Conservation (phyloP, 2,113 vertebrate species). For the Tretioscincus oriximinensis region DNA sequence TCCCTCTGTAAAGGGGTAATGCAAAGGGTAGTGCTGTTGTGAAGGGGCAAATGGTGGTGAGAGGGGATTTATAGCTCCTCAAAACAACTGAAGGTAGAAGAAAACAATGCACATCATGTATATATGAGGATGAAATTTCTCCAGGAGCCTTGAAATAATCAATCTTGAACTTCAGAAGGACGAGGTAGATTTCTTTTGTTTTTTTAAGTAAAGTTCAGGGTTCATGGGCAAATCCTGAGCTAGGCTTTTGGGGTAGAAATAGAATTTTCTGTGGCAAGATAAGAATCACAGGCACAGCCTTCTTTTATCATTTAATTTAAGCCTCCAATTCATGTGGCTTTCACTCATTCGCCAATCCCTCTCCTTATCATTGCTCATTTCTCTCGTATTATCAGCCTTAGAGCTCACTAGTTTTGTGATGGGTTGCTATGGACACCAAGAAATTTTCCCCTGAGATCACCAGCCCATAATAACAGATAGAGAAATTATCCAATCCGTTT, state of each 20-base stretch:
- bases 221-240: neutral
- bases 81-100: conserved; percentile 21
- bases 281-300: neutral
- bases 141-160: conserved; percentile 20
- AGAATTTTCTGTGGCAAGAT: rapidly evolving
- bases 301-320: neutral
- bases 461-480: conserved; percentile 40
- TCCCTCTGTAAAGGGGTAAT: conserved; percentile 37
- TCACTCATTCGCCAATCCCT: neutral
- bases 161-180: conserved; percentile 23
- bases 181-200: neutral
- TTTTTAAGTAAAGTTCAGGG: neutral
- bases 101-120: conserved; percentile 53
- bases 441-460: conserved; percentile 61
- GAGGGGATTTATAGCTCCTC: conserved; percentile 39
- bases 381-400: conserved; percentile 9
- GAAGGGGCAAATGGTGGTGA: conserved; percentile 10
- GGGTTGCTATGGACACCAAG: conserved; percentile 67
- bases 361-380: neutral
- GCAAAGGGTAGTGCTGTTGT: conserved; percentile 54
- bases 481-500: conserved; percentile 29
- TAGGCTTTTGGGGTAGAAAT: neutral
- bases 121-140: conserved; percentile 42
- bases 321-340: neutral
- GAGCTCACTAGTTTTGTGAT: conserved; percentile 32